phyloP scores from a whole-genome alignment of 2,888 invertebrate genomes.

The Sinelater perroti region DNA sequence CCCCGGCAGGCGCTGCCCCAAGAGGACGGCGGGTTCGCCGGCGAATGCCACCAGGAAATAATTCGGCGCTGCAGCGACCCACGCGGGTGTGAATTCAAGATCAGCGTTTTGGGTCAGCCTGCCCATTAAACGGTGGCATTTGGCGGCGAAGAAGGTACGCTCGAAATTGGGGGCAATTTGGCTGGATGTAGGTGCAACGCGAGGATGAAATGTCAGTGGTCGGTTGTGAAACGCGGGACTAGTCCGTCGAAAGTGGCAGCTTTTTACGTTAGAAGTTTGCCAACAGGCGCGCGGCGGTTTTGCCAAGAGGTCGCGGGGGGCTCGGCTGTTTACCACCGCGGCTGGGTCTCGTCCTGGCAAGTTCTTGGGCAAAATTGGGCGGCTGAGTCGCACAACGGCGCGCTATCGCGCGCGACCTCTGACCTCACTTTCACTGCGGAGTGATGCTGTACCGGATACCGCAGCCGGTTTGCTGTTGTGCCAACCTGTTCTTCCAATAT shows the following conservation, averaged over 20 bases:
- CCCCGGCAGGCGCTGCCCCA: too few species aligned
- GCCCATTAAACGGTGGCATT: too few species aligned
- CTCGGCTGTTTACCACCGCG: too few species aligned
- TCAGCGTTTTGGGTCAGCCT: too few species aligned
- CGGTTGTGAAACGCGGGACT: slow-evolving; percentile 46
- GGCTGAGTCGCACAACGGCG: too few species aligned
- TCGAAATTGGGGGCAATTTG: slow-evolving; percentile 1
- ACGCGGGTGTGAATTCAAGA: too few species aligned
- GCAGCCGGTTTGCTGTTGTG: slow-evolving; percentile 23
- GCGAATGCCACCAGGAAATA: slow-evolving; percentile 19
- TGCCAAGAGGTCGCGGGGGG: too few species aligned
- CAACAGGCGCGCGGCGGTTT: too few species aligned
- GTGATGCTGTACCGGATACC: slow-evolving; percentile 31
- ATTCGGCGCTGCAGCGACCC: too few species aligned
- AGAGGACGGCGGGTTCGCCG: slow-evolving; percentile 12
- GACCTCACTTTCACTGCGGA: slow-evolving; percentile 34
- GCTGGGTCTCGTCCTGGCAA: too few species aligned
- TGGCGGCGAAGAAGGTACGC: slow-evolving; percentile 15
- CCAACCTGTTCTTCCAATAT: slow-evolving; percentile 33
- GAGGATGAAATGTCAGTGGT: slow-evolving; percentile 37
- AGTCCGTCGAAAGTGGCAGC: slow-evolving; percentile 43
- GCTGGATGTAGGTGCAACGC: slow-evolving; percentile 20
- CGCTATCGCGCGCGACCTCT: slow-evolving; percentile 22
- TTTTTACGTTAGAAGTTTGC: too few species aligned
- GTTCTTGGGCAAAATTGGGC: too few species aligned